Evolutionary conservation across 2,888 invertebrate species (phyloP), one percentile per base, ranked within the genome.

Genomic region (Eupithecia insigniata): DNA sequence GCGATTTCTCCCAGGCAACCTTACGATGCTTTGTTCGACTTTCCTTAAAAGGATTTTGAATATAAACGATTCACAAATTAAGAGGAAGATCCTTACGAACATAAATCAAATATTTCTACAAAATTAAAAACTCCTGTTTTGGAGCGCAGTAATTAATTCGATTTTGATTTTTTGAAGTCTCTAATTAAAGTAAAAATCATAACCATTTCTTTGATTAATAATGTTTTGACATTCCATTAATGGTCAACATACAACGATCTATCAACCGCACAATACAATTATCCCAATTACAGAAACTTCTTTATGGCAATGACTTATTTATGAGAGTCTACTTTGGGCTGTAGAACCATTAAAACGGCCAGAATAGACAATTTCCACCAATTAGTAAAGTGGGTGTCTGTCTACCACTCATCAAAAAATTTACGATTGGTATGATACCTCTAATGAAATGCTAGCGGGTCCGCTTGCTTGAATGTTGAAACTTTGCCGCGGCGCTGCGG

Each of bases 381-480:
- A 73, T 73, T 70, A 73, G 65, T 46, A 61, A 70, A 71, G 71
- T 71, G 70, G 70, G 71, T 62, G 74, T 69, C 66, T 71, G n/a
- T 36, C 26, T 34, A 12, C 62, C 34, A n/a, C 36, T 51, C 69
- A 34, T 39, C 72, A 72, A 43, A 28, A n/a, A 70, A 68, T 74
- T 74, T 74, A 74, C 71, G 68, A 71, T 69, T 22, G n/a, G 22
- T 36, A 22, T 22, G 3, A 14, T 36, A 22, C 12, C 36, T 14
- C 64, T 36, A 62, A 62, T 36, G 62, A 62, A 34, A 36, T 22
- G 32, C 62, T 36, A 16, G 30, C 32, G 61, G 26, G 22, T 10
- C 4, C 55, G 55, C 1, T 12, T 10, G 30, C 30, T 60, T 60
- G 2, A n/a, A n/a, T n/a, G n/a, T n/a, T n/a, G n/a, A 60, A 60